Base-by-base conservation (phyloP, 2,797 vertebrate genomes). In the Lagodon rhomboides region DNA sequence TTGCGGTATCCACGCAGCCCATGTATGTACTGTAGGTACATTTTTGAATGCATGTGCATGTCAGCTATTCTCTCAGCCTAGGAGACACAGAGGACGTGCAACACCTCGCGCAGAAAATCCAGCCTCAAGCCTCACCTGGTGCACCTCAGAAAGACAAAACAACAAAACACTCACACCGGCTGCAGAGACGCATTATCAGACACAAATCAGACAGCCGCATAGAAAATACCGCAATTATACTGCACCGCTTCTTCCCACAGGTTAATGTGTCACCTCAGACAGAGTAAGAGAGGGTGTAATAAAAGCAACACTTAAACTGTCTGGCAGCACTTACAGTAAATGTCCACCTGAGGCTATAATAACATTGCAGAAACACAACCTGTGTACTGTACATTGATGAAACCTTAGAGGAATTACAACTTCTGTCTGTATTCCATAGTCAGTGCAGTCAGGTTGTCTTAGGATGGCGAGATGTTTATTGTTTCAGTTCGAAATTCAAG, bases 281-380 rank as follows among this genome's bases (percentile, higher is more conserved):
- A 68, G 63, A 68, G 44, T 69, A 63, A 68, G 65, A 69, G 43
- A 78, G 51, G 68, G 11, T 54, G 61, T 63, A 74, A 73, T 77
- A 73, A 86, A 90, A 88, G 53, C 65, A 75, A 83, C 65, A 76
- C 61, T 79, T 73, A 83, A 92, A 66, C 51, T 60, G 75, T 82
- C 82, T 65, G 68, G 22, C 69, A 78, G 72, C 53, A 73, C 34
- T 56, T 77, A 55, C 9, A 77, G 81, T 63, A 65, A 75, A 72
- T 22, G 60, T 67, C 65, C 71, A 82, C 76, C 53, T 76, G 23
- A 60, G 76, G 67, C 59, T 51, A 27, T 81, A 83, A 85, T 68
- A 78, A 75, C 54, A 70, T 69, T 6, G 23, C 11, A 77, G 43
- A 68, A 66, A 73, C 54, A 69, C 22, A 76, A 75, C 72, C 44